Conservation (phyloP, 2,888 invertebrate species). For the Catocala sponsa region DNA sequence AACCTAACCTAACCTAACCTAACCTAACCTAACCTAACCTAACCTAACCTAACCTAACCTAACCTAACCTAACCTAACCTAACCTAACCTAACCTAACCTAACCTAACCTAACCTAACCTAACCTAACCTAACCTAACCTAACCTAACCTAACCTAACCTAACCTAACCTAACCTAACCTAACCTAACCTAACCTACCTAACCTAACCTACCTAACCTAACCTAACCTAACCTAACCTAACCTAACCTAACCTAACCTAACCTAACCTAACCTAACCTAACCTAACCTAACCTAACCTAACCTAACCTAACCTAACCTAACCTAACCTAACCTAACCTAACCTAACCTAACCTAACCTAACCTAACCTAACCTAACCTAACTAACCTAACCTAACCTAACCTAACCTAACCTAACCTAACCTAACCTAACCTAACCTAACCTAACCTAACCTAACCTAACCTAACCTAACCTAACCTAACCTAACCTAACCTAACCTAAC, state of each 20-base stretch:
- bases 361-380: conserved; percentile 15
- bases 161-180: conserved; percentile 7
- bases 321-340: conserved; percentile 17
- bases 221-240: conserved; percentile 21
- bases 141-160: conserved; percentile 19
- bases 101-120: too few relatives aligned
- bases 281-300: conserved; percentile 15
- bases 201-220: conserved; percentile 18
- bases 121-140: conserved; percentile 9
- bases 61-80: too few relatives aligned
- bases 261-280: conserved; percentile 14
- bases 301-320: conserved; percentile 12
- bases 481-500: too few relatives aligned
- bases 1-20: too few relatives aligned
- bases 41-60: too few relatives aligned
- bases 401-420: too few relatives aligned
- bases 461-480: too few relatives aligned
- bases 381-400: conserved; percentile 12
- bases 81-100: too few relatives aligned
- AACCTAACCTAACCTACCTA: conserved; percentile 16
- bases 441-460: too few relatives aligned
- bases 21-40: too few relatives aligned
- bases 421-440: conserved; percentile 8
- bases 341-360: conserved; percentile 11
- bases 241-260: conserved; percentile 21